A percentile compares a stretch with the other conserved stretches of the same genome.
Conservation (phyloP, 2,797 vertebrate genomes). For the Myioborus miniatus region DNA sequence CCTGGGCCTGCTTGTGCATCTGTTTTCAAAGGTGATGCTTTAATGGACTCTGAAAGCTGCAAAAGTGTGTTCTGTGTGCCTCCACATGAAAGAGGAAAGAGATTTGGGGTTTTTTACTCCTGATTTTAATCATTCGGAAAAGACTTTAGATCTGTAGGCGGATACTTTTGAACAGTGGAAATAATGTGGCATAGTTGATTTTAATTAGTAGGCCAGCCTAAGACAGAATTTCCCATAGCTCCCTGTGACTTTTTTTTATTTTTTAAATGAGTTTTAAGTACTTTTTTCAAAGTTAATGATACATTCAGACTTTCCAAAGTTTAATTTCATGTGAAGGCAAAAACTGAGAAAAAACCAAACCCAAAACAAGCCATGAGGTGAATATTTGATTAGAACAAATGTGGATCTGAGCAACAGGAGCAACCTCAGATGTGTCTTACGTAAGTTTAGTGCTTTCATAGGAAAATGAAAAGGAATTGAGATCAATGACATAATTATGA, state of each 20-base stretch:
- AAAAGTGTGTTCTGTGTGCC: conserved; percentile 52
- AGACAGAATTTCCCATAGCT: conserved; percentile 35
- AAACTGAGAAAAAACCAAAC: background rate
- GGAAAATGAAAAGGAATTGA: conserved; percentile 24
- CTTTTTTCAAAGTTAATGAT: conserved; percentile 43
- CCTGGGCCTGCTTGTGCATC: conserved; percentile 36
- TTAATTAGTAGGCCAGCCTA: conserved; percentile 70
- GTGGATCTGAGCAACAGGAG: background rate
- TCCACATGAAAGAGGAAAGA: conserved; percentile 72
- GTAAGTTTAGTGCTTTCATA: background rate
- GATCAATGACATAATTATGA: conserved; percentile 36
- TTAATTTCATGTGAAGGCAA: background rate
- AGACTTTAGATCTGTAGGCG: conserved; percentile 31
- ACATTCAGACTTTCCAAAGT: conserved; percentile 1
- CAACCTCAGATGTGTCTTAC: background rate
- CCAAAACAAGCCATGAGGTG: background rate
- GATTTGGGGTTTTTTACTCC: conserved; percentile 45
- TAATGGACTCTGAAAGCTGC: conserved; percentile 59
- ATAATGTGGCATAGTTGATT: conserved; percentile 31
- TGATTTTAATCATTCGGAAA: conserved; percentile 50
- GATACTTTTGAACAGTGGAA: conserved; percentile 48
- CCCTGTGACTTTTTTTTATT: background rate
- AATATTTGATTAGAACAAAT: conserved; percentile 35
- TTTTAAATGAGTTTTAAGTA: background rate
- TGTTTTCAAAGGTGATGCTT: conserved; percentile 68